Evolutionary conservation across 2,888 invertebrate genomes (phyloP).

Genomic region (Drosophila paranaensis): DNA sequence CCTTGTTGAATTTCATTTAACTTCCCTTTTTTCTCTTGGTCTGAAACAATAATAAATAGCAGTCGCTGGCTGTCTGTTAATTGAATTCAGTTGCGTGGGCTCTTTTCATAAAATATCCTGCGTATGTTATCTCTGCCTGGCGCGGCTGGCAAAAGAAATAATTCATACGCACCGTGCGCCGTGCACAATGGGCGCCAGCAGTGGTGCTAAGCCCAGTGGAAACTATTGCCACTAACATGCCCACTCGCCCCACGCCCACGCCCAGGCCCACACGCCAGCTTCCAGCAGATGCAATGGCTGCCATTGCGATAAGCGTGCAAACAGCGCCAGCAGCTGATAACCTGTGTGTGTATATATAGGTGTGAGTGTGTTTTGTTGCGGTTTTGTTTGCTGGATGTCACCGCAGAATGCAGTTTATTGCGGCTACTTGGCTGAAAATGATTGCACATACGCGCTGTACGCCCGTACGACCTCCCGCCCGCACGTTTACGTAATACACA

Average conservation of each 20-base stretch:
- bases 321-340: slow-evolving; percentile 36
- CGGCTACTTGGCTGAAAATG: slow-evolving; percentile 51
- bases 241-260: not conserved
- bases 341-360: slow-evolving; percentile 2
- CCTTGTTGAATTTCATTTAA: no score
- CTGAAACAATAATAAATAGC: not conserved
- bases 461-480: slow-evolving; percentile 13
- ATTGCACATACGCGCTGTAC: slow-evolving; percentile 43
- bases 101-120: slow-evolving; percentile 26
- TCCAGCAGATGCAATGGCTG: slow-evolving; percentile 31
- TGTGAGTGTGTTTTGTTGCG: slow-evolving; percentile 3
- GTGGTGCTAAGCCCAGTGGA: slow-evolving; percentile 43
- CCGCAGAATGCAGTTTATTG: slow-evolving; percentile 45
- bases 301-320: slow-evolving; percentile 39
- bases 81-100: slow-evolving; percentile 21
- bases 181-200: slow-evolving; percentile 35
- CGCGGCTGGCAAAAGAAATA: slow-evolving; percentile 34
- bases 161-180: slow-evolving; percentile 51
- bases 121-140: slow-evolving; percentile 47
- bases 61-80: slow-evolving; percentile 4
- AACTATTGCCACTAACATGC: slow-evolving; percentile 15
- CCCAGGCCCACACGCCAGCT: not conserved
- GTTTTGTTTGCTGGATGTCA: slow-evolving; percentile 26
- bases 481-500: not conserved
- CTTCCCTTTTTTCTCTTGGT: not conserved